These are phyloP conservation scores for Sogatella furcifera DNA, from an alignment of 1,140 invertebrate genomes.

Conservation along the genomic window DNA sequence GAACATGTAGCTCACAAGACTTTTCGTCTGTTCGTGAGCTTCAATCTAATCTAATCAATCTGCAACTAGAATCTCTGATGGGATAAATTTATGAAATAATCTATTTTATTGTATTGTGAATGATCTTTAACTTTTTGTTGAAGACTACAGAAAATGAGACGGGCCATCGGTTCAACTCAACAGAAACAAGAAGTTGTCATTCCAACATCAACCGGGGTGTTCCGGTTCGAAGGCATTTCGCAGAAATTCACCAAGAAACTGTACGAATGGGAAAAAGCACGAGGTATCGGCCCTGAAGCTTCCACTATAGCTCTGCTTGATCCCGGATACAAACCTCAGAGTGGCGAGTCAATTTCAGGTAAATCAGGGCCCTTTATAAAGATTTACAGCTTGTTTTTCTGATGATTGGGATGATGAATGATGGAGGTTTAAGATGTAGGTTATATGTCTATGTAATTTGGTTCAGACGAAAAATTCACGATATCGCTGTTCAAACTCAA, in stretches of 20 bases:
- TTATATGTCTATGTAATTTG: too few relatives aligned
- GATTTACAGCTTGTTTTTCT: too few relatives aligned
- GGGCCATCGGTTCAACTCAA: slow-evolving; percentile 41
- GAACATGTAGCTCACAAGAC: too few relatives aligned
- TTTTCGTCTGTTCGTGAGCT: too few relatives aligned
- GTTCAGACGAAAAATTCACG: too few relatives aligned
- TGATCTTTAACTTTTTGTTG: slow-evolving; percentile 13
- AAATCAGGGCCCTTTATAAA: background rate
- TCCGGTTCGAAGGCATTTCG: slow-evolving; percentile 74
- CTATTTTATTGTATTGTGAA: too few relatives aligned
- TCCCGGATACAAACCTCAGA: slow-evolving; percentile 38
- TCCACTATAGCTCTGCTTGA: slow-evolving; percentile 67
- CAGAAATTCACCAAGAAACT: slow-evolving; percentile 79
- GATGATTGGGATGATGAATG: too few relatives aligned
- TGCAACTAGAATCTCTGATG: too few relatives aligned
- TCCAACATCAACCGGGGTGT: slow-evolving; percentile 66
- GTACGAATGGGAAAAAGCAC: slow-evolving; percentile 82
- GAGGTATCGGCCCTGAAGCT: slow-evolving; percentile 65
- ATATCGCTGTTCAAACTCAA: too few relatives aligned
- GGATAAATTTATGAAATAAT: too few relatives aligned
- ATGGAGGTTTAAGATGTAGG: too few relatives aligned
- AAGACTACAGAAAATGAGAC: slow-evolving; percentile 48
- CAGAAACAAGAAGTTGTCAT: slow-evolving; percentile 60
- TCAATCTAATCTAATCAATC: too few relatives aligned
- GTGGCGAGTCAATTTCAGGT: slow-evolving; percentile 12